Conservation (phyloP, 2,888 invertebrate genomes). For the Pterostichus niger region DNA sequence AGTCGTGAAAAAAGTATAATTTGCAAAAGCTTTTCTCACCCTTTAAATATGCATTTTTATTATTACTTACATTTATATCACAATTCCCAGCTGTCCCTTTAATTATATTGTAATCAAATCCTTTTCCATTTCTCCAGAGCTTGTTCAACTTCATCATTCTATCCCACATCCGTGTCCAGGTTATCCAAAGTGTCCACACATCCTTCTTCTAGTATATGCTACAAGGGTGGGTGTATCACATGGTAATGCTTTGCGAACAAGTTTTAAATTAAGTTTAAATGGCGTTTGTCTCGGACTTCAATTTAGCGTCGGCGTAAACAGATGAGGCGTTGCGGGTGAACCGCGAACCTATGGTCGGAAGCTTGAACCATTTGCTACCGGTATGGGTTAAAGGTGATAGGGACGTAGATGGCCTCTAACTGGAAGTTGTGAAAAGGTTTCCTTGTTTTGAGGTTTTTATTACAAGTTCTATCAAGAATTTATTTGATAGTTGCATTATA, state of each 20-base stretch:
- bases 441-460: neutral
- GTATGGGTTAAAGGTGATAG: constrained; percentile 25
- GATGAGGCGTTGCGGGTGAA: constrained; percentile 22
- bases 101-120: no score
- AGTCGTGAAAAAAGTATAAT: no score
- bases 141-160: neutral
- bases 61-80: no score
- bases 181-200: neutral
- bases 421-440: constrained; percentile 6
- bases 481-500: no score
- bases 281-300: constrained; percentile 30
- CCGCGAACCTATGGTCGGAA: neutral
- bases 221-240: neutral
- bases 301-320: constrained; percentile 39
- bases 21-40: no score
- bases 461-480: no score
- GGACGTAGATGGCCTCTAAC: neutral
- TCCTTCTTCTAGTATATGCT: neutral
- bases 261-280: constrained; percentile 53
- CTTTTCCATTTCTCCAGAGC: no score
- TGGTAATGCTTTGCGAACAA: constrained; percentile 44
- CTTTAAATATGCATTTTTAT: no score
- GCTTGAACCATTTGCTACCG: constrained; percentile 1
- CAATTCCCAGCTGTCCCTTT: no score
- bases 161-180: neutral